Evolutionary conservation across 2,797 vertebrate species (phyloP).

Genomic region (Stomatorhinus walkeri): DNA sequence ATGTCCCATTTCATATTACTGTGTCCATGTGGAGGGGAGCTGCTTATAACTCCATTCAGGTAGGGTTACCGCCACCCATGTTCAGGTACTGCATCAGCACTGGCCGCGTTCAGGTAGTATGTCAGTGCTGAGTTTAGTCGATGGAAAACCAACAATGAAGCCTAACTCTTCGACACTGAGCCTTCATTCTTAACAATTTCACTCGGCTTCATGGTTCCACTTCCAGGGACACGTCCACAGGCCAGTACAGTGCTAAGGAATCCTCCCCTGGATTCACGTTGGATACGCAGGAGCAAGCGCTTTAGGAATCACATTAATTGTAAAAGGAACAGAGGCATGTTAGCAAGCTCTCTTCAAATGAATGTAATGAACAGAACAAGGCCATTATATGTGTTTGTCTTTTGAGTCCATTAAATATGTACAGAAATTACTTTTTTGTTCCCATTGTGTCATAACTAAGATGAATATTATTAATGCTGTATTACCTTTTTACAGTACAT

Average conservation of each 20-base stretch:
- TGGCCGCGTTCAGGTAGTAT: not conserved
- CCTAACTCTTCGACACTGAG: not conserved
- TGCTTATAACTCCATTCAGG: not conserved
- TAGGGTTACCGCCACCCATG: no score
- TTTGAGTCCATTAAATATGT: not conserved
- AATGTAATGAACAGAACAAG: not conserved
- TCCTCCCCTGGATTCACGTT: not conserved
- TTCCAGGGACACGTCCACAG: not conserved
- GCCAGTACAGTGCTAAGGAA: not conserved
- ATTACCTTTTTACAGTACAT: not conserved
- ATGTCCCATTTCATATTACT: not conserved
- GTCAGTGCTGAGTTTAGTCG: not conserved
- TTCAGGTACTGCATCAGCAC: no score
- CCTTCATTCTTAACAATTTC: not conserved
- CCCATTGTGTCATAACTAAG: not conserved
- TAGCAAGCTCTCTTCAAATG: not conserved
- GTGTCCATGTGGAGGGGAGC: not conserved
- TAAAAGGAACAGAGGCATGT: not conserved
- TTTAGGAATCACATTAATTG: not conserved
- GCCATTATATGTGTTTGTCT: not conserved
- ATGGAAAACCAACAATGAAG: not conserved
- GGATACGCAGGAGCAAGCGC: not conserved
- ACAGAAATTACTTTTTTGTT: not conserved
- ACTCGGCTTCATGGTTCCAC: not conserved
- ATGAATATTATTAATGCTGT: not conserved